Percentiles rank a stretch among this genome's conserved stretches.
Conservation (phyloP, 2,113 vertebrate species). For the Nicator chloris region DNA sequence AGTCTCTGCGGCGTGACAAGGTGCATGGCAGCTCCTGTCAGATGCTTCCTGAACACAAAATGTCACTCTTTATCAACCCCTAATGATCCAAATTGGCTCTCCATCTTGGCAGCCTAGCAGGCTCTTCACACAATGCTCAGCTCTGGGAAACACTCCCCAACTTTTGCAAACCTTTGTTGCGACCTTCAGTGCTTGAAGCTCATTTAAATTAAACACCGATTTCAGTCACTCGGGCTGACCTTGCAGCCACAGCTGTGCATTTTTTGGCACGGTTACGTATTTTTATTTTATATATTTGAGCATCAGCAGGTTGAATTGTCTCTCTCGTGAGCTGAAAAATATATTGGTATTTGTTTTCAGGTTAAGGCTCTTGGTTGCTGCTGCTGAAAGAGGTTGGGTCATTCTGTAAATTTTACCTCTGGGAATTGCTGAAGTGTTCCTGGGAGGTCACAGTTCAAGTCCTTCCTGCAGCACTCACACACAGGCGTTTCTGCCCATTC, state of each 20-base stretch:
- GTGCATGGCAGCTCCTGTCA: background rate
- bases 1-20: constrained; percentile 11
- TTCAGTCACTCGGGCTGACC: background rate
- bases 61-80: background rate
- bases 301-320: background rate
- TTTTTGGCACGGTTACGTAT: background rate
- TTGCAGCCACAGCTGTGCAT: background rate
- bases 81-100: constrained; percentile 28
- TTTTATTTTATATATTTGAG: background rate
- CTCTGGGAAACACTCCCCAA: background rate
- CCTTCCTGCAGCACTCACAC: background rate
- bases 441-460: background rate
- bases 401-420: background rate
- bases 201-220: background rate
- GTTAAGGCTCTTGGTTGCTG: background rate
- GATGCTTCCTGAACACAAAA: background rate
- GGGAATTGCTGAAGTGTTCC: background rate
- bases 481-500: background rate
- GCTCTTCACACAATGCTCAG: background rate
- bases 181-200: background rate
- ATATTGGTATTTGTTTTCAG: background rate
- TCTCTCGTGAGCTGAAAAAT: background rate
- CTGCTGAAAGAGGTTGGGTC: background rate
- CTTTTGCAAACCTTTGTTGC: background rate
- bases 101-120: background rate